These are phyloP conservation scores for Andricus grossulariae DNA, from an alignment of 1,140 invertebrate genomes.

Conservation along the genomic window DNA sequence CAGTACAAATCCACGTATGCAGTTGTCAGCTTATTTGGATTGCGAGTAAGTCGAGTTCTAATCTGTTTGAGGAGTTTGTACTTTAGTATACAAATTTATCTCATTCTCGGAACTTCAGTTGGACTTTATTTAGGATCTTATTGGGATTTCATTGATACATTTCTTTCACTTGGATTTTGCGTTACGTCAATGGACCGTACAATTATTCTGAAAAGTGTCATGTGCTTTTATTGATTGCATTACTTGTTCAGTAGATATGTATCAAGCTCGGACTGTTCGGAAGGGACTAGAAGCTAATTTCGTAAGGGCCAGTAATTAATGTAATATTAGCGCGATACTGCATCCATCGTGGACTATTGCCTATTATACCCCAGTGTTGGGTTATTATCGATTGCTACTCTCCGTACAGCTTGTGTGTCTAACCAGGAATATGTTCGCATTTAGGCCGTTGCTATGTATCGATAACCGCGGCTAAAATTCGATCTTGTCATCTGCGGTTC, in stretches of 20 bases:
- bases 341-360: conserved; percentile 38
- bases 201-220: no score
- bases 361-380: conserved; percentile 10
- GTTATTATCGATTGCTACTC: conserved; percentile 8
- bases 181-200: no score
- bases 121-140: no score
- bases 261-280: no score
- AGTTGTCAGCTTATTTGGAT: not conserved
- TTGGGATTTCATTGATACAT: no score
- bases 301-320: conserved; percentile 47
- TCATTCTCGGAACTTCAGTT: no score
- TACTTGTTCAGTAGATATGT: not conserved
- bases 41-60: not conserved
- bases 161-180: no score
- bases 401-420: not conserved
- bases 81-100: not conserved
- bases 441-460: conserved; percentile 24
- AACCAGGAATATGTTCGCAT: conserved; percentile 14
- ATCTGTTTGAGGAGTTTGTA: not conserved
- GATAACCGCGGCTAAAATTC: conserved; percentile 24
- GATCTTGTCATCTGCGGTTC: conserved; percentile 25
- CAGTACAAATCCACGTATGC: not conserved
- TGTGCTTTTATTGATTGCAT: not conserved
- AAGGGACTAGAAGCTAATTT: conserved; percentile 44
- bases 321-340: conserved; percentile 47